Base-by-base conservation (phyloP, 2,888 invertebrate species). In the Sinelater perroti region DNA sequence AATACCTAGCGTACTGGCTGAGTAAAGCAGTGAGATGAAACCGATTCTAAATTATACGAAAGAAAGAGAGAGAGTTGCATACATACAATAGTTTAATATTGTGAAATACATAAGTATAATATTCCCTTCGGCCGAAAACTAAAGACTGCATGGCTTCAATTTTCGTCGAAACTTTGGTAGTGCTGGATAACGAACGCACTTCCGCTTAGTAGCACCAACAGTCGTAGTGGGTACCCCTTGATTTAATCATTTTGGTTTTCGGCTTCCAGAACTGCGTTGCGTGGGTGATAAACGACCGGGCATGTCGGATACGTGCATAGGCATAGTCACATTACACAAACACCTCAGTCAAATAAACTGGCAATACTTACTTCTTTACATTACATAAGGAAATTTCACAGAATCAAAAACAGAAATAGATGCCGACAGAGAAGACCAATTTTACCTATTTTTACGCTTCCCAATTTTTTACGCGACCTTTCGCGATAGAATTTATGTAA, bases 381-480 rank as follows among this genome's bases (percentile, higher is more conserved):
- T 21, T 21, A 38, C n/a, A 38, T 21, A 10, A n/a, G 24, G 35
- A 44, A 50, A 42, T 21, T 13, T 47, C 35, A 42, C 42, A 46
- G 24, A 52, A 49, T 33, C 53, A 36, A 54, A 59, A 55, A 28
- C 3, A 54, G 44, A 40, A 45, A 58, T 54, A 58, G 40, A 46
- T 46, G 53, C 53, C 53, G 47, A 53, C 49, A 49, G 47, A 53
- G 36, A 53, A 54, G 59, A 59, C 59, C 59, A 59, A 59, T 55
- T 59, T 54, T 49, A 54, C 28, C 54, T 55, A 59, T 59, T 59
- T 55, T 59, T 59, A 59, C 54, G 59, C 59, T 59, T 59, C 59
- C 59, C 54, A 54, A 55, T 59, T 59, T 59, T 55, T 59, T 59
- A 59, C 55, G 59, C 59, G 59, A 59, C 36, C 46, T 55, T 59